Evolutionary conservation across 2,113 vertebrate species (phyloP).

Genomic region (Sphyrna mokarran): DNA sequence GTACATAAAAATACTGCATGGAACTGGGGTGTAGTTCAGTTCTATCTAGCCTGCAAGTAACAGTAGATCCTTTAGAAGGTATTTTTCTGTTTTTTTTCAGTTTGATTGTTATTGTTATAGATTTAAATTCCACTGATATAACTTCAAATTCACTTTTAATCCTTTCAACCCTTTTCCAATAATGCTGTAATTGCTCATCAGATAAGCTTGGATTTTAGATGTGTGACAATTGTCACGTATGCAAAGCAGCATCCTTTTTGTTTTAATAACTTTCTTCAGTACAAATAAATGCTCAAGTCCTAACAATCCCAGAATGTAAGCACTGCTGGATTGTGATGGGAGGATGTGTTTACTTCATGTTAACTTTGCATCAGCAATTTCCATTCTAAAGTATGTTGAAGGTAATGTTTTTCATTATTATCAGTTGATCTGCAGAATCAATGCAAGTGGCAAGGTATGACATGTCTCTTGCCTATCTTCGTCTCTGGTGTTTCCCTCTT

Average conservation of each 20-base stretch:
- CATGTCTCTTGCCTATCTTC: neutral
- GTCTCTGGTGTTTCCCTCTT: neutral
- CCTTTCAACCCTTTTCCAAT: too few relatives aligned
- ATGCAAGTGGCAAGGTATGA: neutral
- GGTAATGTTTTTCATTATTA: neutral
- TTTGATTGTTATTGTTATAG: neutral
- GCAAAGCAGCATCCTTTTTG: neutral
- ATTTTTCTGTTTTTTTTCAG: neutral
- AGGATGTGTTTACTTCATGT: neutral
- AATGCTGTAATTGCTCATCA: too few relatives aligned
- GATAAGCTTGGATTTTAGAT: too few relatives aligned
- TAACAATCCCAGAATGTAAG: neutral
- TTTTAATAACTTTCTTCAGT: neutral
- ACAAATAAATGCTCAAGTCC: neutral
- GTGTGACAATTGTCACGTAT: too few relatives aligned
- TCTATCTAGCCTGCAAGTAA: neutral
- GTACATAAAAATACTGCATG: neutral
- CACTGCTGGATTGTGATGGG: neutral
- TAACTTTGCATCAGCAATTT: neutral
- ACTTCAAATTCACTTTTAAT: too few relatives aligned
- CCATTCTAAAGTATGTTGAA: neutral
- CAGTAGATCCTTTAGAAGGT: neutral
- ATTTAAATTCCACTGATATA: too few relatives aligned
- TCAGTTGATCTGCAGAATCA: neutral
- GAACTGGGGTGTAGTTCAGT: neutral